phyloP scores from a whole-genome alignment of 37 sponge, comb jelly and placozoan species.

The Tethya wilhelma region DNA sequence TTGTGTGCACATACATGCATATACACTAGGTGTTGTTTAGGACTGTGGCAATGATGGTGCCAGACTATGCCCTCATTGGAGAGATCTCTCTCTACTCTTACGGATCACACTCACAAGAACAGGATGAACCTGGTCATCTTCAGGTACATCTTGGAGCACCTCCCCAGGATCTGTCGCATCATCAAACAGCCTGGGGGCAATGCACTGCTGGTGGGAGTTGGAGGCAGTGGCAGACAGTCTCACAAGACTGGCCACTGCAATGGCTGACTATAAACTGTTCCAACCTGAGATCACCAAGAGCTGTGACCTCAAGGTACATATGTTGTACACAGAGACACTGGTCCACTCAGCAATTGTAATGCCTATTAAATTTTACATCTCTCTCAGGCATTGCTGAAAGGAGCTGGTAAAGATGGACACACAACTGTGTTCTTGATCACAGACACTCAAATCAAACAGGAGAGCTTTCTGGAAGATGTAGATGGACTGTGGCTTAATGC shows the following conservation, averaged over 20 bases:
- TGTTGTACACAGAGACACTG: background rate
- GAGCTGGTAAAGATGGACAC: conserved; percentile 92
- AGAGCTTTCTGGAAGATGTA: conserved; percentile 96
- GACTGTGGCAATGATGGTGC: conserved; percentile 99
- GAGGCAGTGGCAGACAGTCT: conserved; percentile 98
- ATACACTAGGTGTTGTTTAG: conserved; percentile 97
- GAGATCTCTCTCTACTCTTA: conserved; percentile 99
- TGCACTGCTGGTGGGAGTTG: conserved; percentile 97
- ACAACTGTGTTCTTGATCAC: conserved; percentile 95
- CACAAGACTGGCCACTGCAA: conserved; percentile 93
- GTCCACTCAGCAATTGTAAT: background rate
- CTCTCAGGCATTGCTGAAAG: conserved; percentile 35
- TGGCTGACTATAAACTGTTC: conserved; percentile 93
- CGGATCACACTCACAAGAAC: conserved; percentile 99
- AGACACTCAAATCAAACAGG: conserved; percentile 98
- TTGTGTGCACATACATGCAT: too few species aligned
- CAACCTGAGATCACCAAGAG: conserved; percentile 99
- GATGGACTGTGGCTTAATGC: conserved; percentile 98
- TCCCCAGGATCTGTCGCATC: conserved; percentile 94
- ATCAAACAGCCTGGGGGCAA: conserved; percentile 98
- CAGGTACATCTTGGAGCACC: conserved; percentile 97
- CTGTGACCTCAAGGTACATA: conserved; percentile 96
- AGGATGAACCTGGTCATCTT: conserved; percentile 99
- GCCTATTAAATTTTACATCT: background rate
- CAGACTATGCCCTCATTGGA: conserved; percentile 99